Percentiles rank a stretch among this genome's conserved stretches.
Evolutionary conservation across 1,140 invertebrate species (phyloP).

Genomic region (Lasioglossum albipes): DNA sequence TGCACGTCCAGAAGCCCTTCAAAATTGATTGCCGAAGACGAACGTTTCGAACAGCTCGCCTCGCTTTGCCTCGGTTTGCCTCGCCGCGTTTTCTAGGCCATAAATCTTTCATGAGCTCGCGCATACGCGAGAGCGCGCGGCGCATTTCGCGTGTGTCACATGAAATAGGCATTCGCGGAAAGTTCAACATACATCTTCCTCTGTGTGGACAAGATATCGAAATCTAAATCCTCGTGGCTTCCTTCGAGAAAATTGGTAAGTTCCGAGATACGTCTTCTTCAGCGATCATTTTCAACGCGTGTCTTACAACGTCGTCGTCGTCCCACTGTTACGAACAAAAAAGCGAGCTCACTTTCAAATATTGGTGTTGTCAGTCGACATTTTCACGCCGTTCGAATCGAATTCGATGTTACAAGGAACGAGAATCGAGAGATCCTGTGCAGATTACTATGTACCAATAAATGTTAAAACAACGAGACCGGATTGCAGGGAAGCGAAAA

Average conservation of each 20-base stretch:
- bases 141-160: slow-evolving; percentile 14
- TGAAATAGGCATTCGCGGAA: slow-evolving; percentile 2
- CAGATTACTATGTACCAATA: too few relatives aligned
- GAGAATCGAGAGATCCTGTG: too few relatives aligned
- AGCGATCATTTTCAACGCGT: not conserved
- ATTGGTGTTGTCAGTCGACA: too few relatives aligned
- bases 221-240: slow-evolving; percentile 17
- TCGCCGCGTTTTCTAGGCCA: slow-evolving; percentile 32
- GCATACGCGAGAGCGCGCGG: not conserved
- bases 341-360: too few relatives aligned
- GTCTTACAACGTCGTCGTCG: too few relatives aligned
- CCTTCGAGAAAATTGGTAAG: slow-evolving; percentile 41
- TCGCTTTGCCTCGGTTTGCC: too few relatives aligned
- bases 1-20: not conserved
- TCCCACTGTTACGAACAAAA: not conserved
- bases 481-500: too few relatives aligned
- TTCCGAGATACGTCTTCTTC: slow-evolving; percentile 26
- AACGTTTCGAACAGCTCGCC: slow-evolving; percentile 6
- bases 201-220: slow-evolving; percentile 17
- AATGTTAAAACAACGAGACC: too few relatives aligned
- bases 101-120: slow-evolving; percentile 59
- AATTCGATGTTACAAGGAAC: too few relatives aligned
- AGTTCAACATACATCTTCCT: slow-evolving; percentile 34
- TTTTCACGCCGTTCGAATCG: too few relatives aligned
- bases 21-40: slow-evolving; percentile 51